Conservation (phyloP, 2,113 vertebrate genomes). For the Potamarius usumacintae region DNA sequence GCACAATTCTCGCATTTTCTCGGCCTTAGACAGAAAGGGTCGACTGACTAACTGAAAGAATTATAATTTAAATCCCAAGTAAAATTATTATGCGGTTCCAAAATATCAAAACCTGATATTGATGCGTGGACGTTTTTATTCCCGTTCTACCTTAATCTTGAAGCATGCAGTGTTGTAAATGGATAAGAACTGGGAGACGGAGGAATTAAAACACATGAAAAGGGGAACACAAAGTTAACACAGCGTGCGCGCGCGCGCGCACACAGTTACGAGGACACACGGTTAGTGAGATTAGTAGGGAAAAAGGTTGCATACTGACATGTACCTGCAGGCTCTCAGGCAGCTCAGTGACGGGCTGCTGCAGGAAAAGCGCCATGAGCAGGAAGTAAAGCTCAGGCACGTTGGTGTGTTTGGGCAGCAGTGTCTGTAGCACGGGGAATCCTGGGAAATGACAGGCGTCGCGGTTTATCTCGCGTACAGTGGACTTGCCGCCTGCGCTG, state of each 20-base stretch:
- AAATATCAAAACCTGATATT: too few relatives aligned
- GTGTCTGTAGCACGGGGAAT: slow-evolving; percentile 89
- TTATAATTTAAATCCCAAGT: too few relatives aligned
- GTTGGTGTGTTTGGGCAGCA: slow-evolving; percentile 95
- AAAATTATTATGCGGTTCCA: too few relatives aligned
- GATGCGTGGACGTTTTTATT: too few relatives aligned
- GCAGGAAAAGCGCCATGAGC: slow-evolving; percentile 96
- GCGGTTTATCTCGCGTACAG: slow-evolving; percentile 91
- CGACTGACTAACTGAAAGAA: too few relatives aligned
- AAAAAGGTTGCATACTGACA: slow-evolving; percentile 67
- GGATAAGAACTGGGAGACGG: too few relatives aligned
- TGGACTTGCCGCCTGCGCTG: slow-evolving; percentile 88
- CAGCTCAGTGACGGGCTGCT: slow-evolving; percentile 94
- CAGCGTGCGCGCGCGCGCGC: neutral
- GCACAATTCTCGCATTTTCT: too few relatives aligned
- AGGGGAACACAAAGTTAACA: neutral
- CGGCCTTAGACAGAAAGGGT: too few relatives aligned
- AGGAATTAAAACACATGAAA: neutral
- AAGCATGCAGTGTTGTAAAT: too few relatives aligned
- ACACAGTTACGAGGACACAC: neutral
- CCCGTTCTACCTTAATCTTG: too few relatives aligned
- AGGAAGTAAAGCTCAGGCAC: slow-evolving; percentile 97
- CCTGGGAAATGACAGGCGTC: slow-evolving; percentile 97
- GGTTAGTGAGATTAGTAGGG: slow-evolving; percentile 41
- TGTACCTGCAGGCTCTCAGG: slow-evolving; percentile 96